Percentiles rank a stretch among this genome's conserved stretches.
Conservation (phyloP, 2,797 vertebrate genomes). For the Acestrorhynchus altus region DNA sequence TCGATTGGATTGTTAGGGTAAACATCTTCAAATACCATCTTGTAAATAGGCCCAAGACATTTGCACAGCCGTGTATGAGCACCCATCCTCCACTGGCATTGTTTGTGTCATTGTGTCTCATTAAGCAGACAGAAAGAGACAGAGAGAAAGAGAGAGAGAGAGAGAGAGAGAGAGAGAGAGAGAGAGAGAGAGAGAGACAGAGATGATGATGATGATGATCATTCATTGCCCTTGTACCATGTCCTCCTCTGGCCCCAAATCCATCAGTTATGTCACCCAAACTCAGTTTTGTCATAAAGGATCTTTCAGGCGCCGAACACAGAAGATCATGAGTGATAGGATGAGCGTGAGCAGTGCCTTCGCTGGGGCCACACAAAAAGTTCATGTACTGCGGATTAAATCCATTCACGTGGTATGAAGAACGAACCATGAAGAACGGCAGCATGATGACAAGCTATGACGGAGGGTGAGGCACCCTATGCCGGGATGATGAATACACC, state of each 20-base stretch:
- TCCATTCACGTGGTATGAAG: neutral
- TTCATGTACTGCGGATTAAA: neutral
- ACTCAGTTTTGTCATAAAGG: slow-evolving; percentile 33
- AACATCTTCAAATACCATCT: neutral
- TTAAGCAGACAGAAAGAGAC: slow-evolving; percentile 40
- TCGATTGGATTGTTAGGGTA: neutral
- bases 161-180: slow-evolving; percentile 15
- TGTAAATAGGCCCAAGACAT: neutral
- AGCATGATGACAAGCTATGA: slow-evolving; percentile 26
- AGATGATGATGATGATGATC: too few relatives aligned
- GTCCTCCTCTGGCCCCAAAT: slow-evolving; percentile 29
- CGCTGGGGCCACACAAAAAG: neutral
- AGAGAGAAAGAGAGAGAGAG: neutral
- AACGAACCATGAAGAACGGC: neutral
- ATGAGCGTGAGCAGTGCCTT: neutral
- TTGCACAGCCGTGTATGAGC: neutral
- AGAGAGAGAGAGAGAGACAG: slow-evolving; percentile 6
- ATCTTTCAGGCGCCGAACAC: slow-evolving; percentile 31
- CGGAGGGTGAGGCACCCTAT: neutral
- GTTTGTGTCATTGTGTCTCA: slow-evolving; percentile 39
- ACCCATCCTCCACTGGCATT: slow-evolving; percentile 4
- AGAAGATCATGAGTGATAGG: neutral
- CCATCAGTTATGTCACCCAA: slow-evolving; percentile 53
- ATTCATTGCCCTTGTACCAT: slow-evolving; percentile 27
- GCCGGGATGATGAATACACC: slow-evolving; percentile 35